These are phyloP conservation scores for Podilymbus podiceps DNA, from an alignment of 2,113 vertebrate genomes.

Conservation along the genomic window DNA sequence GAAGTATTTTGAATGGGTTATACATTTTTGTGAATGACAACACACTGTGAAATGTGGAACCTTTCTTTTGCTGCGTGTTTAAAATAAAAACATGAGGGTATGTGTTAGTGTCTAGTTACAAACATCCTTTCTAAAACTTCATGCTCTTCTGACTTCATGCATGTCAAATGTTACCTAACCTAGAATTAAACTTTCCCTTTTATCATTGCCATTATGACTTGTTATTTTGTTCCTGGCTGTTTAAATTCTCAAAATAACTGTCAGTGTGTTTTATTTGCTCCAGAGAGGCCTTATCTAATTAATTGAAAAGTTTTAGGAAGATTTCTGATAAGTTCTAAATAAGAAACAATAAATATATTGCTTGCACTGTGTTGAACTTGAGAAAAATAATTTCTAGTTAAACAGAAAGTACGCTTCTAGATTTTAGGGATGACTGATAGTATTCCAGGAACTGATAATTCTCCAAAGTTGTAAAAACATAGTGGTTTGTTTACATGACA, in stretches of 20 bases:
- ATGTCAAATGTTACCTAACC: background rate
- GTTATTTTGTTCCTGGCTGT: background rate
- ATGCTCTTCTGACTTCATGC: background rate
- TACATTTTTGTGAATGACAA: background rate
- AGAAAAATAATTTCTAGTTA: background rate
- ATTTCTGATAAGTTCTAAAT: background rate
- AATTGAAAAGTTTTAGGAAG: background rate
- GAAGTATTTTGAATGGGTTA: background rate
- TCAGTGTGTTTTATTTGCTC: background rate
- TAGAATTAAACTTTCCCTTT: background rate
- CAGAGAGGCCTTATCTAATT: background rate
- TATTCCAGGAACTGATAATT: background rate
- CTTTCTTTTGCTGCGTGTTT: background rate
- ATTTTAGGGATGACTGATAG: background rate
- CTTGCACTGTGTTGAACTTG: background rate
- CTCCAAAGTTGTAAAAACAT: background rate
- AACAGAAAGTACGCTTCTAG: background rate
- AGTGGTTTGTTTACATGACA: background rate
- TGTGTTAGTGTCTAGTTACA: background rate
- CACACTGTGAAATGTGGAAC: background rate
- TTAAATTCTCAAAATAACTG: background rate
- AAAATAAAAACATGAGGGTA: background rate
- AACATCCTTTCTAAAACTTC: background rate
- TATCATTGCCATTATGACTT: background rate
- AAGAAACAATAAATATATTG: background rate